Evolutionary conservation across 2,888 invertebrate genomes (phyloP).

Genomic region (Melanophora roralis): DNA sequence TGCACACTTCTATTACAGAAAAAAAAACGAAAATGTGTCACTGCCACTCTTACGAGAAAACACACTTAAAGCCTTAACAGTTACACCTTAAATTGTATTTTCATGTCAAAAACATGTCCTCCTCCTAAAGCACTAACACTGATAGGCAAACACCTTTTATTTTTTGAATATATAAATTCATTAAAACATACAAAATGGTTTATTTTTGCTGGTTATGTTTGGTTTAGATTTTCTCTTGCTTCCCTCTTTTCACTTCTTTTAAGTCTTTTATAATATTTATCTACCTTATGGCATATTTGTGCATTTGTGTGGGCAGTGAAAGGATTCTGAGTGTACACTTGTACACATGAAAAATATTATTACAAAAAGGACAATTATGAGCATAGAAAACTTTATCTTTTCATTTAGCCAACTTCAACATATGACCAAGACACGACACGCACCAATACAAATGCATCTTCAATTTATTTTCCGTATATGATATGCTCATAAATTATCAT

Average conservation of each 20-base stretch:
- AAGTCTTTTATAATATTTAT: conserved; percentile 12
- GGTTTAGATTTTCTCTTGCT: not conserved
- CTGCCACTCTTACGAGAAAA: not conserved
- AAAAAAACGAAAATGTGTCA: not conserved
- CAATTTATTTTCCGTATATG: conserved; percentile 17
- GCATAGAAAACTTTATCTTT: conserved; percentile 46
- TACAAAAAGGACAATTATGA: conserved; percentile 47
- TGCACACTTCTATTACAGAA: not conserved
- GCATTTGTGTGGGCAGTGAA: not conserved
- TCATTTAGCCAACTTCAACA: conserved; percentile 9
- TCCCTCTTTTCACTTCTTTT: conserved; percentile 1
- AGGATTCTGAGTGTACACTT: too few relatives aligned
- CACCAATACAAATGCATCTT: not conserved
- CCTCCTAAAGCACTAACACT: conserved; percentile 1
- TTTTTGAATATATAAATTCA: conserved; percentile 21
- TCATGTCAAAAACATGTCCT: conserved; percentile 25
- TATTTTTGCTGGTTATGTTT: not conserved
- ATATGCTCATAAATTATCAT: conserved; percentile 49
- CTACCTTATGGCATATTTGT: conserved; percentile 37
- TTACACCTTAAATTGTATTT: conserved; percentile 15
- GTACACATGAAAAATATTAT: too few relatives aligned
- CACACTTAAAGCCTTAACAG: not conserved
- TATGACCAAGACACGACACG: not conserved
- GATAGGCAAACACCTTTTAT: not conserved
- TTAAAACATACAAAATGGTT: conserved; percentile 10